Base-by-base conservation (phyloP, 2,113 vertebrate species). In the Phaethon lepturus region DNA sequence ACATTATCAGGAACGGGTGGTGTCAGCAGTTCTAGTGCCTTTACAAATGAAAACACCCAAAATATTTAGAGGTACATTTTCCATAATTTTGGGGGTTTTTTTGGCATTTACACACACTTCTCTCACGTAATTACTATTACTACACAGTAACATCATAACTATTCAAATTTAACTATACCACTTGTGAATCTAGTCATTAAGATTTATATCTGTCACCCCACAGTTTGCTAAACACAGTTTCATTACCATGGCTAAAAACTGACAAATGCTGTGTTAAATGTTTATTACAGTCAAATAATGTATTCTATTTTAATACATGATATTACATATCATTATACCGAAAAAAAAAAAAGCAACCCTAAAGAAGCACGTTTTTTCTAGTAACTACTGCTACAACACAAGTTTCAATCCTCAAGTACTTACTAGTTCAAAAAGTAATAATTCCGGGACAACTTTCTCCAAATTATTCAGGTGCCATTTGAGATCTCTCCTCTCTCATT, bases 1-100 rank as follows among this genome's bases (percentile, higher is more conserved):
- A 98, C 98, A 33, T 99, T 99, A 85, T 98, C 98, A 77, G 97
- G 58, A 62, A 99, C 99, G 18, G 98, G 98, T 18, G 99, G 99
- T 19, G 97, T 99, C 95, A 99, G 85, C 88, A 99, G 98, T 59
- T 99, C 98, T 44, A 99, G 96, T 8, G 99, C 99, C 99, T 99
- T 96, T 35, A 94, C 22, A 97, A 80, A 93, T 18, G 23, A 95
- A 67, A 93, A 73, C 10, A 86, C 4, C 2, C 60, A 33, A 47
- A 74, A 22, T 40, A 81, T 18, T 84, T 67, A 42, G 33, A 68
- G 33, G 24, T 16, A 69, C 31, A 60, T 86, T 75, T 87, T 66
- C 45, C 38, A 19, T 44, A 33, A 55, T 67, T 72, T 50, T 1
- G 19, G 11, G 17, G 1, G 0, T 0, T 12, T 29, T 66, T 75